Evolutionary conservation across 2,888 invertebrate genomes (phyloP).

Genomic region (Coleophora flavipennella): DNA sequence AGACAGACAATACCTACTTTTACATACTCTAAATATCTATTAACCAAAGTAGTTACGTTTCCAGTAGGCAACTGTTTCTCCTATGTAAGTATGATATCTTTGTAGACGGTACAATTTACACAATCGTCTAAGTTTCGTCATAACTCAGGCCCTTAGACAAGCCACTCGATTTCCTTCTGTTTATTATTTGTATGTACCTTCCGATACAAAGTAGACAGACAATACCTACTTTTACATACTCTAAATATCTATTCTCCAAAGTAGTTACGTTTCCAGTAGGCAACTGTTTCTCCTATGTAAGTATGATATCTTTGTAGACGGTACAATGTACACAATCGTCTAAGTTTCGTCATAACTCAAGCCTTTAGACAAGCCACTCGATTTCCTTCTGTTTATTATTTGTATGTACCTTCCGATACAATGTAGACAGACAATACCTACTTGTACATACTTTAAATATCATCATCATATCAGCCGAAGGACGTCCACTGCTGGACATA

Average conservation of each 20-base stretch:
- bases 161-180: constrained; percentile 62
- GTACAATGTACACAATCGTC: constrained; percentile 38
- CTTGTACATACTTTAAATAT: no score
- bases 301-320: constrained; percentile 18
- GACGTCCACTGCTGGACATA: no score
- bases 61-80: constrained; percentile 27
- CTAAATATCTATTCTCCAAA: neutral
- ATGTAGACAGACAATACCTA: no score
- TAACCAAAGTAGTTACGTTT: neutral
- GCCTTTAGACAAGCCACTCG: constrained; percentile 52
- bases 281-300: constrained; percentile 22
- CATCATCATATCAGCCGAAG: no score
- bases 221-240: no score
- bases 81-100: no score
- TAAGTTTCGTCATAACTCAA: constrained; percentile 68
- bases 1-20: no score
- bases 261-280: constrained; percentile 20
- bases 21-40: no score
- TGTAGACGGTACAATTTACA: constrained; percentile 30
- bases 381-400: constrained; percentile 67
- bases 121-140: constrained; percentile 61
- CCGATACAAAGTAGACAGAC: constrained; percentile 24
- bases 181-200: constrained; percentile 53
- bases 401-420: constrained; percentile 34
- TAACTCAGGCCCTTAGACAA: constrained; percentile 61